Base-by-base conservation (phyloP, 2,113 vertebrate genomes). In the Ophiodon elongatus region DNA sequence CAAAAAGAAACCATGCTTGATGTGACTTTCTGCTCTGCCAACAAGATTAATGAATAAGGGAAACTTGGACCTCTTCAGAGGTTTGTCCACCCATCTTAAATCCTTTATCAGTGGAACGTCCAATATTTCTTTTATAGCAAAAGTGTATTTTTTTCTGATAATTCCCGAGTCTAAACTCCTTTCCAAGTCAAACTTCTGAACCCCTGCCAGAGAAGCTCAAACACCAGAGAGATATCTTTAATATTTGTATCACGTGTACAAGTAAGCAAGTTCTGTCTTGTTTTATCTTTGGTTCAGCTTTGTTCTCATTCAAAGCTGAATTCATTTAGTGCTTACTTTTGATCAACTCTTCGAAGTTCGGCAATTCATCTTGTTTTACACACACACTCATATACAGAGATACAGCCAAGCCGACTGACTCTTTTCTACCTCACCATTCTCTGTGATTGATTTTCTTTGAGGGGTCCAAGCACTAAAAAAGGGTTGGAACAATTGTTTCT, bases 161-260 rank as follows among this genome's bases (percentile, higher is more conserved):
- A 54, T 52, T 72, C 54, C 21, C 13, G 29, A 82, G 25, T 73
- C 35, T 59, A 41, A 78, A n/a, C 86, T 70, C n/a, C 45, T 69
- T 83, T 84, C 73, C 74, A 70, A 64, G 82, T 83, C 78, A 84
- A 69, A 85, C 79, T 62, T 82, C 21, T 80, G 69, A 89, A 74
- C 80, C 63, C 75, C 88, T 79, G 85, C 75, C 74, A 76, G 50
- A 83, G 39, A 23, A 76, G 76, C 75, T 84, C 80, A 70, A n/a
- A n/a, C 33, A 60, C 75, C 43, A 73, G 60, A 1, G 2, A 60
- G 47, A 71, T 45, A 45, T 64, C 82, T 71, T 63, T 71, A 81
- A 84, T 79, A 77, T 73, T 67, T 81, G 23, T 9, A 9, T 70
- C 69, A 33, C 70, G 63, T 54, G 64, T 23, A 27, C 33, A 15